Evolutionary conservation across 2,797 vertebrate genomes (phyloP).

Genomic region (Liasis olivaceus): DNA sequence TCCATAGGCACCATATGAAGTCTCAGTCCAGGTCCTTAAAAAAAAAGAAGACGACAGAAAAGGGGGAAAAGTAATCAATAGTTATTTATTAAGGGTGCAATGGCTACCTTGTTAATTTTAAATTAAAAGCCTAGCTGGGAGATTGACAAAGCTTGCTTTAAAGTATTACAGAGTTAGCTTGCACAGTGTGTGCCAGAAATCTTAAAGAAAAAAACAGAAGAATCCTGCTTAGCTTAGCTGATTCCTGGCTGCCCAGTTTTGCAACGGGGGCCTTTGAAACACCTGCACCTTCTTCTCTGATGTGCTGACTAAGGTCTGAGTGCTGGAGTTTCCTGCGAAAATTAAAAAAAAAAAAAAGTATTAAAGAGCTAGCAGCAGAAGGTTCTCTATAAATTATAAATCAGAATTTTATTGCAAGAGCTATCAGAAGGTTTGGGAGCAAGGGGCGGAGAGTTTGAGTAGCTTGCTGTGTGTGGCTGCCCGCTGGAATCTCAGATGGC

Average conservation of each 20-base stretch:
- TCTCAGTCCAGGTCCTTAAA: conserved; percentile 49
- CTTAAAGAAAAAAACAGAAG: conserved; percentile 7
- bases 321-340: conserved; percentile 22
- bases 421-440: not conserved
- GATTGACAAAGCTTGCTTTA: conserved; percentile 52
- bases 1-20: conserved; percentile 41
- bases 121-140: conserved; percentile 53
- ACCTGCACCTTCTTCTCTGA: conserved; percentile 20
- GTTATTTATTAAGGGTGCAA: conserved; percentile 59
- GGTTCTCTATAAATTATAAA: conserved; percentile 51
- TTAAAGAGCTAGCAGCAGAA: conserved; percentile 36
- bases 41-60: not conserved
- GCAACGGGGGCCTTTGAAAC: conserved; percentile 17
- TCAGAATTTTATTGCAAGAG: conserved; percentile 29
- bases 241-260: not conserved
- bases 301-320: conserved; percentile 27
- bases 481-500: not conserved
- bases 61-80: conserved; percentile 44
- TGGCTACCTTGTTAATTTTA: conserved; percentile 55
- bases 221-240: not conserved
- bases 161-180: conserved; percentile 46
- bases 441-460: conserved; percentile 17
- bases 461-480: not conserved
- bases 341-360: conserved; percentile 1
- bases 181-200: conserved; percentile 28